These are phyloP conservation scores for Onychostruthus taczanowskii DNA, from an alignment of 2,113 vertebrate genomes.

Conservation along the genomic window DNA sequence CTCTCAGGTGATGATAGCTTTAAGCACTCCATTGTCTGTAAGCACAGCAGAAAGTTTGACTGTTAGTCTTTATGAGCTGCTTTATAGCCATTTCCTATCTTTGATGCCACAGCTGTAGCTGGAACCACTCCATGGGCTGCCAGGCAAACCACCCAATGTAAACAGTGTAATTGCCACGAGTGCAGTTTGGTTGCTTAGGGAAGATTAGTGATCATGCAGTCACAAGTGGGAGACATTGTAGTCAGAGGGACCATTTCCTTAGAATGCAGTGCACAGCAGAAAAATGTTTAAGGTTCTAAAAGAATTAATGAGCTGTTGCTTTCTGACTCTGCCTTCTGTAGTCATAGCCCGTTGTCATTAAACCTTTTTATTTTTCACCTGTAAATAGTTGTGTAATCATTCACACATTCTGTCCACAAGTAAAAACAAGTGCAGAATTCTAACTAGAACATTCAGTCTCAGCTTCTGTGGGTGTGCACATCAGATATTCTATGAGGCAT, in stretches of 20 bases:
- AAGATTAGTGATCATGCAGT: conserved; percentile 25
- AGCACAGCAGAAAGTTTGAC: background rate
- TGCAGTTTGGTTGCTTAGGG: background rate
- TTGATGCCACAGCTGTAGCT: background rate
- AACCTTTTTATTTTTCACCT: conserved; percentile 14
- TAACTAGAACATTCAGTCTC: background rate
- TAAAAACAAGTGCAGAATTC: conserved; percentile 26
- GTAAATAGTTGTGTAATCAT: background rate
- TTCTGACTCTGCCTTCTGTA: conserved; percentile 11
- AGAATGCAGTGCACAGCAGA: background rate
- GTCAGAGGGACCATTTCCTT: background rate
- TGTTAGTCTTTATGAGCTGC: background rate
- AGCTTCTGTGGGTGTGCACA: background rate
- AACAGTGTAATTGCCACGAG: background rate
- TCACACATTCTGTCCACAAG: background rate
- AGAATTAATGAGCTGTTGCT: background rate
- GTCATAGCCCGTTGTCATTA: background rate
- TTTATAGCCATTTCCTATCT: background rate
- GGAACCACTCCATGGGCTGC: background rate
- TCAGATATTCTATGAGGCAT: background rate
- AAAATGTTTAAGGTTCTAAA: background rate
- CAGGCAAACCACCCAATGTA: background rate
- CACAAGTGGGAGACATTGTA: background rate
- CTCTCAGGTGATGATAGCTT: background rate
- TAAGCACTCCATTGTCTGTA: background rate